phyloP scores from a whole-genome alignment of 2,888 invertebrate genomes.

The Mesopsocus fuscifrons region DNA sequence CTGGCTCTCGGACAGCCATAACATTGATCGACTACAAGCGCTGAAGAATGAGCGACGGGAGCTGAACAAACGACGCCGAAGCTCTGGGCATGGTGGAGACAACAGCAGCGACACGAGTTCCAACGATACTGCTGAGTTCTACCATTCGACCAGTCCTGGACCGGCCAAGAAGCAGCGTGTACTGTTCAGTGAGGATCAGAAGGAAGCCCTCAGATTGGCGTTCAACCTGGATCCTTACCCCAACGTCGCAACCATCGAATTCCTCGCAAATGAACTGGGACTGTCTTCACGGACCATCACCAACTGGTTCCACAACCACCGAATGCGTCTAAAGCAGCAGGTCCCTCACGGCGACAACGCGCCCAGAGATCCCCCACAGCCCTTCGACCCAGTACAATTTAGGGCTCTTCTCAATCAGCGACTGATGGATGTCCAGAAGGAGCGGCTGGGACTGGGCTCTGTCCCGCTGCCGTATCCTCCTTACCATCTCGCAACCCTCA shows the following conservation, averaged over 20 bases:
- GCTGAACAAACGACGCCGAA: slow-evolving; percentile 74
- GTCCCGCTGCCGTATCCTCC: slow-evolving; percentile 52
- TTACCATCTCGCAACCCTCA: slow-evolving; percentile 55
- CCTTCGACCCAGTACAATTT: slow-evolving; percentile 85
- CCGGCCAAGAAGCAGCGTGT: slow-evolving; percentile 88
- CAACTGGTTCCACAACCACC: slow-evolving; percentile 99
- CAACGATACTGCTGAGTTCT: slow-evolving; percentile 75
- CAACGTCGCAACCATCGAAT: slow-evolving; percentile 88
- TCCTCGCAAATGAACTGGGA: slow-evolving; percentile 76
- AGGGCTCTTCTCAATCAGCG: slow-evolving; percentile 74
- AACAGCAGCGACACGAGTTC: slow-evolving; percentile 77
- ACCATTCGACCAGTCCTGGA: slow-evolving; percentile 65
- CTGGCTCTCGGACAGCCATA: slow-evolving; percentile 91
- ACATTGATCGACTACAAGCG: slow-evolving; percentile 81
- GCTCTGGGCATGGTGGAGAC: slow-evolving; percentile 41
- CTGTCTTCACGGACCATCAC: slow-evolving; percentile 91
- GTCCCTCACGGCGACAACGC: slow-evolving; percentile 51
- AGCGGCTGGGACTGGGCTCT: slow-evolving; percentile 50
- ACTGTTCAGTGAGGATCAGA: slow-evolving; percentile 95
- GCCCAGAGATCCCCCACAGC: slow-evolving; percentile 29
- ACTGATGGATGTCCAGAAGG: slow-evolving; percentile 70
- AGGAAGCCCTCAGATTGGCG: slow-evolving; percentile 83
- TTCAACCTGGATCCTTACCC: slow-evolving; percentile 96
- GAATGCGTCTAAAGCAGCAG: slow-evolving; percentile 92
- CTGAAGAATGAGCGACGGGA: slow-evolving; percentile 79